These are phyloP conservation scores for Eubasilissa regina DNA, from an alignment of 1,140 invertebrate genomes.

Conservation along the genomic window DNA sequence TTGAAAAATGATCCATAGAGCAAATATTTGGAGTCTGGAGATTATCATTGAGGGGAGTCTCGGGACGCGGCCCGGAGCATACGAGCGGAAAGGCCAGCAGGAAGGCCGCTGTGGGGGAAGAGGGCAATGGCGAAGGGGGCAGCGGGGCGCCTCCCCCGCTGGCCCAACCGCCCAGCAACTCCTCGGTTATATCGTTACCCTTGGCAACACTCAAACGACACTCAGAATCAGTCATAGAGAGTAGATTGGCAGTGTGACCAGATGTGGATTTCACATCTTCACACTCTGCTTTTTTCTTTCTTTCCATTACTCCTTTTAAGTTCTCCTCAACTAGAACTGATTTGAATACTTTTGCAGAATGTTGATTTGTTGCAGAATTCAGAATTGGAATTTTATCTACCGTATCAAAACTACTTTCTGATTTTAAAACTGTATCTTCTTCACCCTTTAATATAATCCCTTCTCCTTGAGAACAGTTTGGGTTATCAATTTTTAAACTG, in stretches of 20 bases:
- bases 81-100: constrained; percentile 83
- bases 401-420: neutral
- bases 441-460: neutral
- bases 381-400: constrained; percentile 8
- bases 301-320: neutral
- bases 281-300: neutral
- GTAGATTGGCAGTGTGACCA: neutral
- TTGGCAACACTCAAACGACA: constrained; percentile 7
- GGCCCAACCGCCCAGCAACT: constrained; percentile 18
- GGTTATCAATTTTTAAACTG: neutral
- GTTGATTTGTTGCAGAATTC: neutral
- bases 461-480: neutral
- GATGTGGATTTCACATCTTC: neutral
- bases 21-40: constrained; percentile 57
- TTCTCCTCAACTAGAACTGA: too few relatives aligned
- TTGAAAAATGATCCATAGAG: constrained; percentile 57
- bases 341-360: too few relatives aligned
- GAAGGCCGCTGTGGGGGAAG: constrained; percentile 85
- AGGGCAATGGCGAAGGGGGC: constrained; percentile 83
- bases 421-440: neutral
- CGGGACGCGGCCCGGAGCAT: constrained; percentile 71
- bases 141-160: constrained; percentile 67
- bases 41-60: constrained; percentile 65
- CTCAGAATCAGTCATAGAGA: neutral
- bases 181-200: constrained; percentile 14